Percentiles rank a stretch among this genome's conserved stretches.
phyloP scores from a whole-genome alignment of 2,888 invertebrate genomes.

The Leucozona laternaria region DNA sequence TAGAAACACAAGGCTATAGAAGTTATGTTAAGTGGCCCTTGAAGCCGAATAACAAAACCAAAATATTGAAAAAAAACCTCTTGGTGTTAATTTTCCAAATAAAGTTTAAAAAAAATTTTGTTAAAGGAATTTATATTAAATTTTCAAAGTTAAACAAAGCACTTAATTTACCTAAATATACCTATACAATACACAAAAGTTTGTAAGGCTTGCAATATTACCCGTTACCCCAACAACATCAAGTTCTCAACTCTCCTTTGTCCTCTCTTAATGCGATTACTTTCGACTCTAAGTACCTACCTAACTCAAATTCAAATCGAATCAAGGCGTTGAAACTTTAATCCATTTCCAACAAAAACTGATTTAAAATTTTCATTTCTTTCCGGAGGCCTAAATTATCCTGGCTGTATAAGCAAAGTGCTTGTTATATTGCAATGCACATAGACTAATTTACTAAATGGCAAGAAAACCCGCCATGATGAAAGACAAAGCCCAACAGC shows the following conservation, averaged over 20 bases:
- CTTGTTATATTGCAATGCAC: slow-evolving; percentile 54
- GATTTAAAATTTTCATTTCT: slow-evolving; percentile 26
- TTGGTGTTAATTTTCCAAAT: neutral
- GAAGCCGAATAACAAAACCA: too few species aligned
- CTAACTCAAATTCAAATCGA: slow-evolving; percentile 4
- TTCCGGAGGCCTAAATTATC: slow-evolving; percentile 23
- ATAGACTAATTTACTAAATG: slow-evolving; percentile 67
- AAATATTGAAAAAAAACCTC: too few species aligned
- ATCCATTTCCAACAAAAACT: slow-evolving; percentile 28
- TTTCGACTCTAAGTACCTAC: slow-evolving; percentile 5
- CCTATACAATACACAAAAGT: slow-evolving; percentile 6
- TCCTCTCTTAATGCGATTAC: slow-evolving; percentile 21
- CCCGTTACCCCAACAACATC: neutral
- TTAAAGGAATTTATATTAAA: neutral
- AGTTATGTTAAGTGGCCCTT: too few species aligned
- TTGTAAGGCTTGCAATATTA: too few species aligned
- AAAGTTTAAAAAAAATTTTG: neutral
- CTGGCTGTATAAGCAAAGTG: slow-evolving; percentile 36
- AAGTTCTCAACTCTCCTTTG: slow-evolving; percentile 15
- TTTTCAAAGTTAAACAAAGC: neutral
- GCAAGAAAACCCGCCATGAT: slow-evolving; percentile 59
- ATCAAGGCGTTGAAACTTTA: slow-evolving; percentile 28
- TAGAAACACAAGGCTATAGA: too few species aligned
- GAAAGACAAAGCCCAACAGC: slow-evolving; percentile 37
- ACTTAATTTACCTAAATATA: slow-evolving; percentile 1